Evolutionary conservation across 2,797 vertebrate species (phyloP).

Genomic region (Euphonia xanthogaster): DNA sequence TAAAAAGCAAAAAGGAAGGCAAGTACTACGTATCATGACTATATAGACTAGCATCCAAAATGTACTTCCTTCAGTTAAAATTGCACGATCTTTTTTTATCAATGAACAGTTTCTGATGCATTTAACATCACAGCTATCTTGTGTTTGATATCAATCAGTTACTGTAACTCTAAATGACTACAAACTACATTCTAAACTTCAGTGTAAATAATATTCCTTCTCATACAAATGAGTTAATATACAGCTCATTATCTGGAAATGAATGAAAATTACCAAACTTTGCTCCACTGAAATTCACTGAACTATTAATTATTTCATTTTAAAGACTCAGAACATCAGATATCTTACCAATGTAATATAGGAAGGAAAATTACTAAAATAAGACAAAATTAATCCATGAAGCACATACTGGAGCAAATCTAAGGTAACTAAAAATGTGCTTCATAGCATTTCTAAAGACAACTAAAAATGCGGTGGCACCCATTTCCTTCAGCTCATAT

Average conservation of each 20-base stretch:
- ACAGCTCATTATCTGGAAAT: neutral
- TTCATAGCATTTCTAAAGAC: neutral
- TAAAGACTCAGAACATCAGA: neutral
- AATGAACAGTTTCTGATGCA: neutral
- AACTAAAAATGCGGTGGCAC: neutral
- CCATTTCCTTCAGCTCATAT: neutral
- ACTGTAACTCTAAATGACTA: neutral
- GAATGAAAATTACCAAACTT: neutral
- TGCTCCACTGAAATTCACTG: neutral
- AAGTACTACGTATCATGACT: constrained; percentile 9
- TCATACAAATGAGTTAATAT: neutral
- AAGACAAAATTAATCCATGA: neutral
- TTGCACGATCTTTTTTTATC: neutral
- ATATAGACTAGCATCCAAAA: neutral
- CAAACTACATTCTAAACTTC: neutral
- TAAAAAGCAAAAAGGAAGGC: constrained; percentile 71
- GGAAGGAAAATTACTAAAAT: neutral
- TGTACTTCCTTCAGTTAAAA: neutral
- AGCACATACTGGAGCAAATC: neutral
- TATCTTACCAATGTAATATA: neutral
- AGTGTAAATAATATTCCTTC: neutral
- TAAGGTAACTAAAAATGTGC: neutral
- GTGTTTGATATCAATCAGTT: neutral
- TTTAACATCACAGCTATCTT: neutral
- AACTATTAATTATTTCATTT: neutral